A percentile compares a stretch with the other conserved stretches of the same genome.
These are phyloP conservation scores for Alethe diademata DNA, from an alignment of 2,113 vertebrate genomes.

Conservation along the genomic window DNA sequence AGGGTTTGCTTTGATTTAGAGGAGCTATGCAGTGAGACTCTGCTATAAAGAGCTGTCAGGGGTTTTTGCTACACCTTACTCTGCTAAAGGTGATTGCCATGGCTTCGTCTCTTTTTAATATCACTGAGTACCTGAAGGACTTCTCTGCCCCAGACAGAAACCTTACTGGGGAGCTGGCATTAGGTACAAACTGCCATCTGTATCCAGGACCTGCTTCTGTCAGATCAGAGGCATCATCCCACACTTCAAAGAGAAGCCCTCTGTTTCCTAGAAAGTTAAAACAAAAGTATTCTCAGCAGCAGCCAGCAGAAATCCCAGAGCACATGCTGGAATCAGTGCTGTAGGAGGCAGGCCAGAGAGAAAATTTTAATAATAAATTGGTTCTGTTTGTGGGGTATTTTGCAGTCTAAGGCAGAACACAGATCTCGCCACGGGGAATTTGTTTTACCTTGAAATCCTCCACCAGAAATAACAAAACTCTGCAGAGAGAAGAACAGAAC, in stretches of 20 bases:
- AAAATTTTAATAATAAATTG: constrained; percentile 13
- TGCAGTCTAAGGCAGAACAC: neutral
- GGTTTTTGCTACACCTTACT: neutral
- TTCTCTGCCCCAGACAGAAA: constrained; percentile 59
- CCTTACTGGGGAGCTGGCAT: constrained; percentile 69
- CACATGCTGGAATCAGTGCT: neutral
- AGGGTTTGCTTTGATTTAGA: constrained; percentile 25
- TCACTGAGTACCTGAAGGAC: constrained; percentile 70
- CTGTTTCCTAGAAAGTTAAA: constrained; percentile 73
- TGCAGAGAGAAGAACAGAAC: neutral
- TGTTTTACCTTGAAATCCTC: neutral
- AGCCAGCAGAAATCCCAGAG: neutral
- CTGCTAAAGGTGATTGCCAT: neutral
- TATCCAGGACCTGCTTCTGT: constrained; percentile 66
- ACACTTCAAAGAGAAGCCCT: constrained; percentile 79
- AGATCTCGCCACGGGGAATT: neutral
- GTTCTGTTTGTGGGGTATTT: neutral
- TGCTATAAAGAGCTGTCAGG: constrained; percentile 4
- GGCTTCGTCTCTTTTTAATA: neutral
- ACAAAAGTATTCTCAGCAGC: neutral
- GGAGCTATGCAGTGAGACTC: neutral
- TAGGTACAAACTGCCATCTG: constrained; percentile 67
- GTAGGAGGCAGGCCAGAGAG: neutral
- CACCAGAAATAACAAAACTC: neutral
- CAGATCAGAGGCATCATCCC: constrained; percentile 55